Evolutionary conservation across 2,797 vertebrate species (phyloP), one percentile per base, ranked within the genome.

Genomic region (Harpagifer antarcticus): DNA sequence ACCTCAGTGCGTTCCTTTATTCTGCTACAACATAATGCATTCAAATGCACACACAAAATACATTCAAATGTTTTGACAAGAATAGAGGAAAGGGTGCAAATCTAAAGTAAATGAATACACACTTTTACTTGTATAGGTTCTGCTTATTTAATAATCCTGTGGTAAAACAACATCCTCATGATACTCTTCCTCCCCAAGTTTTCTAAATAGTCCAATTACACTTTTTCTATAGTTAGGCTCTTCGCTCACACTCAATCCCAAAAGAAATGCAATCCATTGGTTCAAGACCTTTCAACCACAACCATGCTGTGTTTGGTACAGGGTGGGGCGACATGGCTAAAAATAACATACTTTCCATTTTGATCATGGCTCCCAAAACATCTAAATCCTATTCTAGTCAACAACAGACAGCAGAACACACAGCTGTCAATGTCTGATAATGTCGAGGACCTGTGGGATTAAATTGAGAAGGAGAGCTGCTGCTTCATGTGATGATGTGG

Each of bases 331-430:
- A 27, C n/a, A 45, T 33, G 55, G 70, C 76, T 90, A 88, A 87
- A 89, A 82, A 90, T 90, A 91, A 76, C 50, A 75, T 14, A 19
- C 31, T 15, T 75, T 78, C 66, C 58, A 78, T 61, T 68, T 50
- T 27, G 68, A 7, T 33, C 53, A 61, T 33, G 40, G 66, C 20
- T 50, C 13, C 16, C 47, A 58, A 74, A 56, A 68, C 37, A 67
- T 10, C 33, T 27, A 48, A 64, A 81, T 23, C 68, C 16, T 43
- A 50, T 47, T 64, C n/a, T 23, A 58, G 45, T 27, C 64, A 60
- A 10, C 63, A n/a, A 6, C 53, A 72, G 45, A 56, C 44, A 62
- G 17, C 63, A 45, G 42, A 33, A 47, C 20, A 63, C 56, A 68
- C 82, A 87, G 78, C 79, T 75, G 87, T 80, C 76, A 72, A 64